Evolutionary conservation across 2,797 vertebrate species (phyloP), one percentile per base, ranked within the genome.

Genomic region (Xenopus petersii): DNA sequence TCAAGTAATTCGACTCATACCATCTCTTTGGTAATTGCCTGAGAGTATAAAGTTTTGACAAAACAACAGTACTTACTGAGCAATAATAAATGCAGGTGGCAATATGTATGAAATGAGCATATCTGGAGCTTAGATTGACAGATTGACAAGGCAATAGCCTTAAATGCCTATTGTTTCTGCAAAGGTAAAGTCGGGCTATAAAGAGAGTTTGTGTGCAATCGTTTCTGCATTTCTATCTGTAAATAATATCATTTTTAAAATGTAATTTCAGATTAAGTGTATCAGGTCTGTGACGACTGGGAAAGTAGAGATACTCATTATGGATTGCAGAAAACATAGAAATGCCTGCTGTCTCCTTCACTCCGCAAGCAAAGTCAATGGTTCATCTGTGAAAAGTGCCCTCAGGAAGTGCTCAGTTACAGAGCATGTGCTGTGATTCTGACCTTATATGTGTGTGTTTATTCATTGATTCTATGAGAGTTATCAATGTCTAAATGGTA

Each of bases 301-400:
- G 61, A 26, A 46, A 72, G 48, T 77, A 72, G 67, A 64, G 58
- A 72, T 77, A 70, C 75, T 77, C 70, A 66, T 77, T 77, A 77
- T 58, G 63, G 70, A 47, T 67, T 72, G 63, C 56, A 46, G 55
- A 67, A 33, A 47, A 64, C 64, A 67, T 67, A 59, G 64, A 67
- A 59, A 33, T 71, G 48, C 21, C 62, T 62, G 55, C 30, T 77
- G 70, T 68, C 64, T 77, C 75, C 67, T 12, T 72, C 17, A n/a
- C 70, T 72, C 70, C 63, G 70, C 75, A 63, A 70, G 70, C 56
- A 77, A 77, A 62, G 75, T 77, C 75, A 72, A 16, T 26, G 17
- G 75, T 64, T 77, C 70, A 77, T 62, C 36, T 72, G 70, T 68
- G 63, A 42, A 42, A 42, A 42, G 36, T 42, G 36, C 36, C 36